These are phyloP conservation scores for Zoanthus solanderi DNA, from an alignment of 92 coral and sea anemone species.

Conservation along the genomic window DNA sequence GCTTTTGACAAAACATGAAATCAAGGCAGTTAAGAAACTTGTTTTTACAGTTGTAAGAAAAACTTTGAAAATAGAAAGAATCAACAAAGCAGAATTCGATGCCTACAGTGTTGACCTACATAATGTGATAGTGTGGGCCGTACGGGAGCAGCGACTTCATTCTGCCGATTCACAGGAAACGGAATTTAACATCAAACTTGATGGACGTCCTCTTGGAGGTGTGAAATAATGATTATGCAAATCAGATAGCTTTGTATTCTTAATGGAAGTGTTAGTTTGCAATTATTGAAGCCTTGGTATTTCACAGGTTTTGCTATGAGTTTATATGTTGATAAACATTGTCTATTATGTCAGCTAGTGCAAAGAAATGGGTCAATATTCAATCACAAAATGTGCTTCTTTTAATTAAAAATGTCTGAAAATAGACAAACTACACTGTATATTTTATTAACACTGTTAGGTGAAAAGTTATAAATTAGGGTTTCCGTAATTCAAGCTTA, in stretches of 20 bases:
- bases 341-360: not conserved
- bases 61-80: constrained; percentile 7
- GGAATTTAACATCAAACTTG: constrained; percentile 49
- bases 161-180: constrained; percentile 17
- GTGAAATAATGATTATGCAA: not conserved
- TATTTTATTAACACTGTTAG: not conserved
- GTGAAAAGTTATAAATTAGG: not conserved
- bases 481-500: not conserved
- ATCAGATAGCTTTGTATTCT: not conserved
- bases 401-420: not conserved
- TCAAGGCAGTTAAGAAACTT: constrained; percentile 2
- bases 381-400: not conserved
- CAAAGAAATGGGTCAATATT: not conserved
- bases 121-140: constrained; percentile 20
- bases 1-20: constrained; percentile 8
- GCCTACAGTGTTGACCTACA: constrained; percentile 14
- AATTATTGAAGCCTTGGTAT: not conserved
- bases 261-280: not conserved
- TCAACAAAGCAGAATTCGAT: constrained; percentile 33
- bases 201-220: constrained; percentile 27
- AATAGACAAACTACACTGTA: not conserved
- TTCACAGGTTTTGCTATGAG: not conserved
- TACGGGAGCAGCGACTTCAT: constrained; percentile 31
- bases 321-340: not conserved
- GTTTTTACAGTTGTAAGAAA: constrained; percentile 11